These are phyloP conservation scores for Styela clava DNA, from an alignment of 23 tunicate species.

Conservation along the genomic window DNA sequence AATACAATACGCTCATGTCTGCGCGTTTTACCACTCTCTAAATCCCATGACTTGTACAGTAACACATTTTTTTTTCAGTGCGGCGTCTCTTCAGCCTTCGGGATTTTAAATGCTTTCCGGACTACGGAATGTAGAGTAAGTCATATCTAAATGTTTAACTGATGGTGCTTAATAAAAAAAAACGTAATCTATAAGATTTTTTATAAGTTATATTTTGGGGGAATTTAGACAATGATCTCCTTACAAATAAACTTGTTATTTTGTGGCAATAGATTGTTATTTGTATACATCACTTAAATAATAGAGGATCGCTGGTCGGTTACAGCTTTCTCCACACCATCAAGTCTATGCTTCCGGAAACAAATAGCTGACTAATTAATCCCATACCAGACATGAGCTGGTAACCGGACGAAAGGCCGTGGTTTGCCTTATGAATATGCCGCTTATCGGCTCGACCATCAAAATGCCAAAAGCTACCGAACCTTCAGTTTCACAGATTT, in stretches of 20 bases:
- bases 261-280: too few species aligned
- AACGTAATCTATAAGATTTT: too few species aligned
- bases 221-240: background rate
- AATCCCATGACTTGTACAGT: background rate
- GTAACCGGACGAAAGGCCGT: background rate
- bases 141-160: background rate
- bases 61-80: background rate
- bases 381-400: too few species aligned
- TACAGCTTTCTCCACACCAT: too few species aligned
- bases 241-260: background rate
- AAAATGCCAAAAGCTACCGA: background rate
- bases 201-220: background rate
- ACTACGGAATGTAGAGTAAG: background rate
- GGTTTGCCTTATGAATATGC: background rate
- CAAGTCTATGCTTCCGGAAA: too few species aligned
- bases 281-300: too few species aligned
- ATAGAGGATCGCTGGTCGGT: background rate
- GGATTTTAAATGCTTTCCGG: background rate
- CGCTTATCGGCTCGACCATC: background rate
- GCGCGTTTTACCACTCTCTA: background rate
- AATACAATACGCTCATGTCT: background rate
- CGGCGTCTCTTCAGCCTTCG: background rate
- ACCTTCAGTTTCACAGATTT: background rate
- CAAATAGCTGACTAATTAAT: too few species aligned
- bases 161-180: too few species aligned